Percentiles rank a stretch among this genome's conserved stretches.
Conservation (phyloP, 2,797 vertebrate species). For the Muraenolepis orangiensis region DNA sequence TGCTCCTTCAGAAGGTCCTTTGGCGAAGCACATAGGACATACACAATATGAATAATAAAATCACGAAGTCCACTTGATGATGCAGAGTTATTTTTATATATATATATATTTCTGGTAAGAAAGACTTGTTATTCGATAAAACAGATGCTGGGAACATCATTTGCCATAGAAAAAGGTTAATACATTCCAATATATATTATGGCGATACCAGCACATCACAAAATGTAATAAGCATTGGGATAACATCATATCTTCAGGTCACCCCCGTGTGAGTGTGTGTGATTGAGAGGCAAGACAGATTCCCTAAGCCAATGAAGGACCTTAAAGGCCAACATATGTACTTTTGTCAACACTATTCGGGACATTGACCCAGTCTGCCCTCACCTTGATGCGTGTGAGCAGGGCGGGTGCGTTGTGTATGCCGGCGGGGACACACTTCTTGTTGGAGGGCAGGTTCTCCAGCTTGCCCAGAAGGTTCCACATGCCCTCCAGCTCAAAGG, state of each 20-base stretch:
- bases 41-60: no score
- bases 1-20: slow-evolving; percentile 91
- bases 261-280: neutral
- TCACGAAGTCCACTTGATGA: no score
- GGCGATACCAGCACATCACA: no score
- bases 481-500: slow-evolving; percentile 91
- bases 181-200: no score
- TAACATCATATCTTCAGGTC: neutral
- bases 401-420: slow-evolving; percentile 91
- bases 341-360: neutral
- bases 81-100: no score
- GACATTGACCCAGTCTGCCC: neutral
- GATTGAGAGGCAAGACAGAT: neutral
- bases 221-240: no score
- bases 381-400: slow-evolving; percentile 87
- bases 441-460: slow-evolving; percentile 88
- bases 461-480: slow-evolving; percentile 91
- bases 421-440: slow-evolving; percentile 93
- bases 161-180: no score
- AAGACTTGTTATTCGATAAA: no score
- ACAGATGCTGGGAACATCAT: no score
- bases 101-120: no score
- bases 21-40: neutral
- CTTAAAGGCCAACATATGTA: neutral
- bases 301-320: neutral